phyloP scores from a whole-genome alignment of 1,140 invertebrate species.

The Leptinotarsa undecemlineata region DNA sequence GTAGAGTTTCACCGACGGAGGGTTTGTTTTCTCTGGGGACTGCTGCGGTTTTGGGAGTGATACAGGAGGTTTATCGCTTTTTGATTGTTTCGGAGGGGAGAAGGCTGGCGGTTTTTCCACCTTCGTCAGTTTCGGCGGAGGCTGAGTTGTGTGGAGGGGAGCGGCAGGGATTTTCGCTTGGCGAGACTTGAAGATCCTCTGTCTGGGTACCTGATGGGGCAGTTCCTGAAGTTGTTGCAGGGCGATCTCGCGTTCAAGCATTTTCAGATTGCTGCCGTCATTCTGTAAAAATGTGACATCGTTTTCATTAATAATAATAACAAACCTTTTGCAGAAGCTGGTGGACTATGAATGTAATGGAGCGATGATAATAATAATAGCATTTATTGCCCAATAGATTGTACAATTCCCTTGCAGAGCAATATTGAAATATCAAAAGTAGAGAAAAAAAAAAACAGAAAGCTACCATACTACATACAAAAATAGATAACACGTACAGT shows the following conservation, averaged over 20 bases:
- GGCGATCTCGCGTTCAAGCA: slow-evolving; percentile 50
- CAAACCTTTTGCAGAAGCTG: too few species aligned
- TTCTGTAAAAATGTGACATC: not conserved
- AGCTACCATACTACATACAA: too few species aligned
- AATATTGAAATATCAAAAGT: too few species aligned
- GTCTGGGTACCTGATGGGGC: slow-evolving; percentile 35
- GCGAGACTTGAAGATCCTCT: slow-evolving; percentile 13
- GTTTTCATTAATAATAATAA: too few species aligned
- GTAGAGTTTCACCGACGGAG: not conserved
- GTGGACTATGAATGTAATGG: too few species aligned
- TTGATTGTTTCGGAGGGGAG: not conserved
- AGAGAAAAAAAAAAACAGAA: too few species aligned
- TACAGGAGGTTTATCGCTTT: not conserved
- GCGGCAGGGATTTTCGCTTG: not conserved
- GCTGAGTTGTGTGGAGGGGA: not conserved
- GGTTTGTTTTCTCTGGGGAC: not conserved
- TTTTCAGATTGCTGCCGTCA: slow-evolving; percentile 42
- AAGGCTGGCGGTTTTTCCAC: not conserved
- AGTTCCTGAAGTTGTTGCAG: slow-evolving; percentile 51
- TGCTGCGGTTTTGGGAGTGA: not conserved
- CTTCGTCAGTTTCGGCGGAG: not conserved
- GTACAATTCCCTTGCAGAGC: too few species aligned
- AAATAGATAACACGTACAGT: too few species aligned
- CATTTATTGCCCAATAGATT: too few species aligned
- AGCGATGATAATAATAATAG: too few species aligned